Base-by-base conservation (phyloP, 2,797 vertebrate species). In the Paedocypris micromegethes region DNA sequence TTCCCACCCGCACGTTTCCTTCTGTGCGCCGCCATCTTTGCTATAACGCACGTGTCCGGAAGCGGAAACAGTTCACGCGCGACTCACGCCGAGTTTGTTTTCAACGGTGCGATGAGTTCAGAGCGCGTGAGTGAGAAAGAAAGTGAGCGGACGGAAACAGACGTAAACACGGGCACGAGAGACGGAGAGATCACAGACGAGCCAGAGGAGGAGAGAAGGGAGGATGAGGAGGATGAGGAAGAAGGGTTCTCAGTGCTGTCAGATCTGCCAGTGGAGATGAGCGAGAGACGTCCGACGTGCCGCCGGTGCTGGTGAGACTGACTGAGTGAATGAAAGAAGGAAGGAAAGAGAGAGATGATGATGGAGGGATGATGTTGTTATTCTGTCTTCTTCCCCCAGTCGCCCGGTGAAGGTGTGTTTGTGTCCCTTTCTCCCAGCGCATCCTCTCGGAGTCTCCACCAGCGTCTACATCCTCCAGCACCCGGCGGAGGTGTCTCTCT, bases 361-460 rank as follows among this genome's bases (percentile, higher is more conserved):
- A 46, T 4, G 6, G 45, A 46, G 45, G 6, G 45, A 46, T 4
- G 23, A 23, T 23, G 23, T 23, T 23, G 23, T 23, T 23, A 23
- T 23, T 4, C n/a, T 52, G 5, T 52, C 2, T 23, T 52, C 50
- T 4, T n/a, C 73, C 70, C 82, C 40, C 69, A 99, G 97, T 77
- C 95, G 96, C 57, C 97, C 97, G 70, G 87, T 92, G 84, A 98
- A 98, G 85, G 97, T 99, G 73, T 99, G 97, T 81, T 86, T 99
- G 70, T 99, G 97, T 83, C 97, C 97, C 0, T 99, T 94, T 84
- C 90, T 99, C 52, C 97, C 97, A 1, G 39, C 84, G 4, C 85
- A 88, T 77, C 94, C 94, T 0, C 83, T 98, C 64, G 89, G 90
- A 53, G 91, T 99, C 72, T 96, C 95, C 64, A 96, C 94, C 0